A percentile compares a stretch with the other conserved stretches of the same genome.
phyloP scores from a whole-genome alignment of 2,113 vertebrate genomes.

The Thalassarche chlororhynchos region DNA sequence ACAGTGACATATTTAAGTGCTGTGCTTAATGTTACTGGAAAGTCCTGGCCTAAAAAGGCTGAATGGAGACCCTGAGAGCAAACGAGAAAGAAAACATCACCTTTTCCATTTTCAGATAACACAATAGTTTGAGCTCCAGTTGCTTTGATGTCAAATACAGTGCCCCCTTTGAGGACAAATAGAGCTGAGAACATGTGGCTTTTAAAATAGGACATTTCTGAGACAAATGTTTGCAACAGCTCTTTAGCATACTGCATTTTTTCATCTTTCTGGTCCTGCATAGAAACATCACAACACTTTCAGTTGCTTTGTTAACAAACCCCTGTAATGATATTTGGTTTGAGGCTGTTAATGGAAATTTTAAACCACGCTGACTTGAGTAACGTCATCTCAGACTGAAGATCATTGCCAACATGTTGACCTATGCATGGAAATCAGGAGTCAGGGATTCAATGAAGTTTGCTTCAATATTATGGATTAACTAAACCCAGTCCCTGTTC shows the following conservation, averaged over 20 bases:
- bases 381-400: not conserved
- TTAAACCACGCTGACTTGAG: not conserved
- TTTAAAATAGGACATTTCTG: not conserved
- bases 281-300: not conserved
- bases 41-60: not conserved
- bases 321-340: not conserved
- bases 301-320: not conserved
- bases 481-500: not conserved
- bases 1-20: slow-evolving; percentile 16
- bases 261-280: not conserved
- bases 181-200: not conserved
- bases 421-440: not conserved
- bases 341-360: not conserved
- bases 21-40: slow-evolving; percentile 8
- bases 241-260: not conserved
- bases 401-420: not conserved
- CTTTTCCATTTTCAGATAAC: not conserved
- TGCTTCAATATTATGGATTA: not conserved
- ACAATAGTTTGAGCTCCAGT: not conserved
- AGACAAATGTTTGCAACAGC: not conserved
- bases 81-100: not conserved
- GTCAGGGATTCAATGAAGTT: not conserved
- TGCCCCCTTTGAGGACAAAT: not conserved
- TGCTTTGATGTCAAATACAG: not conserved
- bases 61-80: not conserved